Conservation (phyloP, 2,113 vertebrate genomes). For the Hippocampus zosterae region DNA sequence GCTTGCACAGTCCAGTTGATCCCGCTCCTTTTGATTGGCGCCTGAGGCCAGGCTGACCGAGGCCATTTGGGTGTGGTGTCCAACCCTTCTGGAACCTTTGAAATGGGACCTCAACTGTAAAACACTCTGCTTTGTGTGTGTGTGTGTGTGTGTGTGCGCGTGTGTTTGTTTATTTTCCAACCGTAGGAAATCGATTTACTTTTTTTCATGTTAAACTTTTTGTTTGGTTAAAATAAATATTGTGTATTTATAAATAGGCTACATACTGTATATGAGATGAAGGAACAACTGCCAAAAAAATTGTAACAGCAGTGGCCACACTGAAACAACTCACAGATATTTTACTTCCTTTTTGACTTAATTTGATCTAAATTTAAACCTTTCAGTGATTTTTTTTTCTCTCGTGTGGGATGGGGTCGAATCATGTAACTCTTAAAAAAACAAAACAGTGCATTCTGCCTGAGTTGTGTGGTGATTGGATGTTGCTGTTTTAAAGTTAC, state of each 20-base stretch:
- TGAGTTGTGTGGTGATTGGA: conserved; percentile 63
- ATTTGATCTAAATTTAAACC: conserved; percentile 18
- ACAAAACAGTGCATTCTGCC: conserved; percentile 54
- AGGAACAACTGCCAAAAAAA: conserved; percentile 63
- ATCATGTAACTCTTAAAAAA: conserved; percentile 42
- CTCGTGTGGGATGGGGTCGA: background rate
- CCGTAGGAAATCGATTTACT: conserved; percentile 19
- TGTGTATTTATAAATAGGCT: too few relatives aligned
- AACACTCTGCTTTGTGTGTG: background rate
- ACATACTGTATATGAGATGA: background rate
- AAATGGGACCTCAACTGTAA: conserved; percentile 6
- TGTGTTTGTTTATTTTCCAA: conserved; percentile 25
- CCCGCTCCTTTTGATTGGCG: conserved; percentile 2
- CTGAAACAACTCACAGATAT: conserved; percentile 6
- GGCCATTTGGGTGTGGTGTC: too few relatives aligned
- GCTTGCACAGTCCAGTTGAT: too few relatives aligned
- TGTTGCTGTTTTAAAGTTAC: conserved; percentile 55
- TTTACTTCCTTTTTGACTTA: conserved; percentile 12
- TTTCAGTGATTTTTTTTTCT: conserved; percentile 21
- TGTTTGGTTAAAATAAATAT: background rate
- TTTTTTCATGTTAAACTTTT: conserved; percentile 8
- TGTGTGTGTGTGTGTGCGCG: too few relatives aligned
- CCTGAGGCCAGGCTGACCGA: too few relatives aligned
- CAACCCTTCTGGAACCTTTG: background rate
- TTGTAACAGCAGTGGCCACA: conserved; percentile 25